Base-by-base conservation (phyloP, 2,888 invertebrate species). In the Mesochorus sp. region DNA sequence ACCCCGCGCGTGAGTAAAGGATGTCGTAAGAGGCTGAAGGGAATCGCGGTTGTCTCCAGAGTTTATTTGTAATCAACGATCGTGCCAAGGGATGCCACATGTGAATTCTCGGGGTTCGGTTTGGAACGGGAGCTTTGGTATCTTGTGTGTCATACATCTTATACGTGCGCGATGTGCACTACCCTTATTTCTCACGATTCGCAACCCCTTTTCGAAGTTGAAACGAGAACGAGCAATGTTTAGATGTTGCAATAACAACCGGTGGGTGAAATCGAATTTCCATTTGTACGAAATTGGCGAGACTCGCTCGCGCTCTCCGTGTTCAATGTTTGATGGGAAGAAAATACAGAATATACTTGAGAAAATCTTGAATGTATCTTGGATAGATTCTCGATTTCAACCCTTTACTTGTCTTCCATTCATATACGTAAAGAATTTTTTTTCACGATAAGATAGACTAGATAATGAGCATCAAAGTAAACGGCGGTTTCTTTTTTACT, bases 41-140 rank as follows among this genome's bases (percentile, higher is more conserved):
- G 55, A 68, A 28, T 39, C 26, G 62, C 70, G 72, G 71, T 81
- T 80, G 80, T 81, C 81, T 81, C 77, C 74, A 68, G 49, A 81
- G 82, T 83, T 85, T 85, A 83, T 84, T 85, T 81, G 83, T 85
- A 83, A 85, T 85, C 84, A 86, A 81, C 80, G 79, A 85, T 87
- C 82, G 82, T 82, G 80, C 82, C 72, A 67, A 72, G 66, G 75
- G 64, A 82, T 76, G 59, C 74, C 73, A 73, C 28, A 67, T 76
- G 78, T 55, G 71, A 75, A 76, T 75, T 68, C 72, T 68, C 53
- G 47, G 19, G 47, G n/a, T 28, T 17, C 47, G 72, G 34, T 70
- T 44, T 59, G 64, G 34, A n/a, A n/a, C n/a, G n/a, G n/a, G n/a
- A n/a, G n/a, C n/a, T n/a, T n/a, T 28, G 26, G 76, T 57, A 71